phyloP scores from a whole-genome alignment of 2,888 invertebrate genomes.

The Microdon myrmicae region DNA sequence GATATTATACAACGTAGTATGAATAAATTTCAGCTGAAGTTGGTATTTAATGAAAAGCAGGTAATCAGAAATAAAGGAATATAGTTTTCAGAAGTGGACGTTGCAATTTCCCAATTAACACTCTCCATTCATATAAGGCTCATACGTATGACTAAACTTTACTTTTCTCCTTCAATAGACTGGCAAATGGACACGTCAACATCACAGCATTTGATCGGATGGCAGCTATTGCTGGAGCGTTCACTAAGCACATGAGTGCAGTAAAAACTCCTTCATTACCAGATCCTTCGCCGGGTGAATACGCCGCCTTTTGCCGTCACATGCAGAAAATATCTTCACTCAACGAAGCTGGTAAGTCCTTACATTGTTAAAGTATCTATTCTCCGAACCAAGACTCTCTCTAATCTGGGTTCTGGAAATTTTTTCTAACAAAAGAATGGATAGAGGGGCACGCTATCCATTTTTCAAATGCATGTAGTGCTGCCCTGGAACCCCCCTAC shows the following conservation, averaged over 20 bases:
- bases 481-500: too few species aligned
- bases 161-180: conserved; percentile 67
- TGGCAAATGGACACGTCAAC: conserved; percentile 86
- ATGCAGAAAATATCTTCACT: conserved; percentile 65
- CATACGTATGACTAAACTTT: too few species aligned
- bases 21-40: too few species aligned
- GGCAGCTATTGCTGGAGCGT: conserved; percentile 67
- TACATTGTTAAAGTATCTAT: conserved; percentile 24
- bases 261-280: conserved; percentile 58
- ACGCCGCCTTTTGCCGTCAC: conserved; percentile 63
- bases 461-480: too few species aligned
- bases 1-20: too few species aligned
- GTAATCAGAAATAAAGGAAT: too few species aligned
- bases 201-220: conserved; percentile 70
- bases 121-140: too few species aligned
- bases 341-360: conserved; percentile 65
- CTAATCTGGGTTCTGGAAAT: neutral
- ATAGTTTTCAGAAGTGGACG: too few species aligned
- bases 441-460: too few species aligned
- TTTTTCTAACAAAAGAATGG: too few species aligned
- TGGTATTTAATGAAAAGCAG: too few species aligned
- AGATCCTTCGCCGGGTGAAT: conserved; percentile 60
- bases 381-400: neutral
- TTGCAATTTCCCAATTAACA: too few species aligned
- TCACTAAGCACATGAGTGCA: conserved; percentile 66